Base-by-base conservation (phyloP, 2,797 vertebrate genomes). In the Lerista edwardsae region DNA sequence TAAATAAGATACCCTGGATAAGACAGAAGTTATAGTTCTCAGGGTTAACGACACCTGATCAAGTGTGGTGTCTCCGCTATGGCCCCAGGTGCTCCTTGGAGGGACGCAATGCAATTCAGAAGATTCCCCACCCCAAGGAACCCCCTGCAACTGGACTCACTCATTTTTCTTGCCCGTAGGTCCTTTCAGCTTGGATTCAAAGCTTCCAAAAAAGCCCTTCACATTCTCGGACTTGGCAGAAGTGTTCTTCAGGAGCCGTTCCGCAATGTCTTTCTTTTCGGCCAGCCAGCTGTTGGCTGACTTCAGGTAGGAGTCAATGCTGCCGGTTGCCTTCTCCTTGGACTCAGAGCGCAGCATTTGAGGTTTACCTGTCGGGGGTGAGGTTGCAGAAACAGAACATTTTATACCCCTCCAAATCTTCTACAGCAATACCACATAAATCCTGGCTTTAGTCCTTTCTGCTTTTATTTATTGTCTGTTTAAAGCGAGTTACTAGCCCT, bases 201-300 rank as follows among this genome's bases (percentile, higher is more conserved):
- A 93, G 12, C 98, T 98, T 41, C 98, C 98, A 0, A 99, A 98
- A 91, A 99, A 99, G 81, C 98, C 97, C 86, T 97, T 98, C 91
- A 98, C 94, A 0, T 96, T 96, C 61, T 99, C 98, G 0, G 96
- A 96, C 93, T 96, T 98, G 8, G 95, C 92, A 0, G 98, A 97
- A 0, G 98, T 97, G 94, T 95, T 98, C 90, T 98, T 98, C 64
- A 99, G 96, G 82, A 99, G 95, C 41, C 97, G 95, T 91, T 98
- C 98, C 0, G 98, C 98, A 0, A 98, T 97, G 86, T 98, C 98
- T 91, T 98, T 99, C 96, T 97, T 99, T 91, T 97, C 98, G 0
- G 97, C 95, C 80, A 99, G 93, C 98, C 98, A 99, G 87, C 94
- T 97, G 94, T 99, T 99, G 0, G 98, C 98, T 0, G 97, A 98